Evolutionary conservation across 37 sponge, comb jelly and placozoan genomes (phyloP), one percentile per base, ranked within the genome.

Genomic region (Cladorhizidae sp.): DNA sequence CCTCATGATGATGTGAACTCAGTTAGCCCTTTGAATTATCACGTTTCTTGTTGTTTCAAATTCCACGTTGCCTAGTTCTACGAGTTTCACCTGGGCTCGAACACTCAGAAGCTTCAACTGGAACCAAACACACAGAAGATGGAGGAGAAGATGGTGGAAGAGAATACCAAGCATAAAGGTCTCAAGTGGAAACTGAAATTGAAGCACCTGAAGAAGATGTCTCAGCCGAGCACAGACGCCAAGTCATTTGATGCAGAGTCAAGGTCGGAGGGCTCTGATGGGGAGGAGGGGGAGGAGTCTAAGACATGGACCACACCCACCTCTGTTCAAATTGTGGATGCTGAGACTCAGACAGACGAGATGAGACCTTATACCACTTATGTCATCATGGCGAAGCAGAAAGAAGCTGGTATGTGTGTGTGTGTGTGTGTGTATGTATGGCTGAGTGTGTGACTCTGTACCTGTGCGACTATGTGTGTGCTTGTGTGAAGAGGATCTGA

Each of bases 311-410:
- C 6, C 14, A 64, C 49, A 0, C 79, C 80, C 56, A 1, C 65
- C 21, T 7, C 52, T 9, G 57, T 65, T n/a, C 83, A 82, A 59
- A 61, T 88, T 33, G 73, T 88, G 23, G 88, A 82, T 69, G 59
- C 41, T 26, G 73, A 77, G 41, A 54, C 78, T 74, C 39, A 31
- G 21, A 74, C n/a, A 40, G 81, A 62, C 17, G 72, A 54, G 21
- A 63, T 86, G 0, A 65, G 61, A 23, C 81, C 88, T 15, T 82
- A 77, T 78, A 82, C 88, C 0, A 38, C 76, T 35, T 88, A 76
- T 45, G 50, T 72, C 72, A 81, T 88, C 11, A 45, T 88, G 43
- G 41, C 65, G 31, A 54, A 43, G 39, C 40, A 57, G 20, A 37
- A 69, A 72, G 73, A 61, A 39, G 79, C 20, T 67, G 67, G 43